Percentiles rank a stretch among this genome's conserved stretches.
phyloP scores from a whole-genome alignment of 2,113 vertebrate genomes.

The Lamprotornis superbus region DNA sequence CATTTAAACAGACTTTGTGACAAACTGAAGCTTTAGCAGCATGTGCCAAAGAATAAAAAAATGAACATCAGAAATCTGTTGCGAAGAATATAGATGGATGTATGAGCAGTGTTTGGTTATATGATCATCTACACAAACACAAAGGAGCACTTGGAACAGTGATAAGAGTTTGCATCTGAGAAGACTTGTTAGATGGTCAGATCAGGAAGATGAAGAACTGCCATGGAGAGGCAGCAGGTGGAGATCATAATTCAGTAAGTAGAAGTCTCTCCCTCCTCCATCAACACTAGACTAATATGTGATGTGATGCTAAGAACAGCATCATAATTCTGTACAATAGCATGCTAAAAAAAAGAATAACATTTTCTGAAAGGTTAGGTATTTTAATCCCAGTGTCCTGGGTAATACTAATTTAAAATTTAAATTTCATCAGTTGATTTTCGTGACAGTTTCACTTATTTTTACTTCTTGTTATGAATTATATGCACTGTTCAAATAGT shows the following conservation, averaged over 20 bases:
- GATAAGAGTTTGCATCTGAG: not conserved
- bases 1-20: not conserved
- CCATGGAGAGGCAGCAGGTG: not conserved
- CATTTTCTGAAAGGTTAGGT: not conserved
- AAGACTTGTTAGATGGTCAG: not conserved
- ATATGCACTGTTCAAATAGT: not conserved
- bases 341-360: not conserved
- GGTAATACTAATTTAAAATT: slow-evolving; percentile 18
- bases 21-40: not conserved
- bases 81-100: not conserved
- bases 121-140: not conserved
- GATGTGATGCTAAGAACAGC: not conserved
- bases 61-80: not conserved
- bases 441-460: slow-evolving; percentile 3
- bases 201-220: not conserved
- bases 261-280: not conserved
- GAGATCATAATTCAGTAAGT: not conserved
- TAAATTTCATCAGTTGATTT: slow-evolving; percentile 29
- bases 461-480: not conserved
- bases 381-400: not conserved
- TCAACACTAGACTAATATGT: not conserved
- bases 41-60: not conserved
- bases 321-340: not conserved
- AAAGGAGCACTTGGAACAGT: not conserved
- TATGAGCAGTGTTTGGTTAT: not conserved